Percentiles rank a stretch among this genome's conserved stretches.
Evolutionary conservation across 2,797 vertebrate species (phyloP).

Genomic region (Staurois parvus): DNA sequence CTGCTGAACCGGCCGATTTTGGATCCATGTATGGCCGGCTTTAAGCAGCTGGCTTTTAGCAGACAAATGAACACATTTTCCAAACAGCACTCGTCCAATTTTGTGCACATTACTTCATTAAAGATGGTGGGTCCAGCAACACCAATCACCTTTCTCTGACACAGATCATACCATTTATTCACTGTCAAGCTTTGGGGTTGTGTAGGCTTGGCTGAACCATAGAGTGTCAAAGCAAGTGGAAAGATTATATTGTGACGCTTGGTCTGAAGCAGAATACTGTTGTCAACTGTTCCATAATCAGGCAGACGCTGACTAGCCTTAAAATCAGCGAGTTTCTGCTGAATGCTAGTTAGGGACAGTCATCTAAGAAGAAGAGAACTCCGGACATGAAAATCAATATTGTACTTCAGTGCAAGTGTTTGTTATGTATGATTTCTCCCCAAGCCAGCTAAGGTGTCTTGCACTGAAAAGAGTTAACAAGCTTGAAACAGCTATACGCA

Average conservation of each 20-base stretch:
- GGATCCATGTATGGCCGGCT: too few relatives aligned
- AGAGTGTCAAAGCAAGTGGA: too few relatives aligned
- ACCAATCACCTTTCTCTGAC: not conserved
- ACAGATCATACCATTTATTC: not conserved
- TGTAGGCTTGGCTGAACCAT: not conserved
- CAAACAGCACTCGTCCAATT: too few relatives aligned
- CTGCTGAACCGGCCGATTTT: too few relatives aligned
- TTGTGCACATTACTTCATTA: not conserved
- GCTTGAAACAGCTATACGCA: too few relatives aligned
- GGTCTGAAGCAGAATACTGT: not conserved
- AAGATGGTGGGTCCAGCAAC: not conserved
- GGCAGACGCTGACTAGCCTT: not conserved
- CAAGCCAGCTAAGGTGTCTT: too few relatives aligned
- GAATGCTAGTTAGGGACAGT: too few relatives aligned
- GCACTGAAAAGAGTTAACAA: too few relatives aligned
- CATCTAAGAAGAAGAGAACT: too few relatives aligned
- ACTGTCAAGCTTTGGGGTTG: not conserved
- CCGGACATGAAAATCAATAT: too few relatives aligned
- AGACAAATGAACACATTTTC: not conserved
- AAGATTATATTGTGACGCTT: not conserved
- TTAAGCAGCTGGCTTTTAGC: not conserved
- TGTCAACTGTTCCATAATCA: not conserved
- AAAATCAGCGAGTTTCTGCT: not conserved
- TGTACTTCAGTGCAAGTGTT: too few relatives aligned
- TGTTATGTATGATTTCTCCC: too few relatives aligned